Conservation (phyloP, 1,140 invertebrate species). For the Triops cancriformis region DNA sequence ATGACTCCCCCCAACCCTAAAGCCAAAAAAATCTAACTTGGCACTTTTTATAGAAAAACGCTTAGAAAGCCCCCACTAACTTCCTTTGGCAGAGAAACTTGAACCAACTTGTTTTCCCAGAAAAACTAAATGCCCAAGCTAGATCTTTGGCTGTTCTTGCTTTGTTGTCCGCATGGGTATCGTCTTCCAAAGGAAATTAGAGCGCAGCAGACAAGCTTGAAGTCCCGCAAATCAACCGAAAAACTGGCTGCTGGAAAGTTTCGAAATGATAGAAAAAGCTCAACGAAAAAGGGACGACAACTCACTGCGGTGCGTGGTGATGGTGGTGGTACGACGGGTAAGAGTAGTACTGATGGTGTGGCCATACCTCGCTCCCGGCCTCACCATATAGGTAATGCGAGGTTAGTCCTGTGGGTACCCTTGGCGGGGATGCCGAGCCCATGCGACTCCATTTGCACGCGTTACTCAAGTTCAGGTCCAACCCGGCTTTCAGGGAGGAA, state of each 20-base stretch:
- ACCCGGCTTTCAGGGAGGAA: not conserved
- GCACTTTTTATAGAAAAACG: constrained; percentile 23
- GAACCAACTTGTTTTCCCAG: too few species aligned
- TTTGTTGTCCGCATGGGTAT: too few species aligned
- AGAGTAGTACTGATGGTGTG: constrained; percentile 51
- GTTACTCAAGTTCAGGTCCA: constrained; percentile 27
- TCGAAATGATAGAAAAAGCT: constrained; percentile 30
- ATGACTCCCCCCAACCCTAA: constrained; percentile 19
- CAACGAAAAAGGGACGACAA: constrained; percentile 31
- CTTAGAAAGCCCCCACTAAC: constrained; percentile 11
- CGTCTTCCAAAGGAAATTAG: too few species aligned
- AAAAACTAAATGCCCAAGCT: too few species aligned
- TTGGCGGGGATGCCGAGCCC: constrained; percentile 23
- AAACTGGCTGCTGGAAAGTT: constrained; percentile 27
- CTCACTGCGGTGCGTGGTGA: constrained; percentile 36
- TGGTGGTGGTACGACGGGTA: constrained; percentile 49
- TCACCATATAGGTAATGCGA: constrained; percentile 32
- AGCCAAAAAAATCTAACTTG: constrained; percentile 27
- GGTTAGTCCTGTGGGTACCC: constrained; percentile 26
- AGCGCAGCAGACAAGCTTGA: too few species aligned
- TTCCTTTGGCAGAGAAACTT: too few species aligned
- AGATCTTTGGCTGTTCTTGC: too few species aligned
- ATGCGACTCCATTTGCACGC: constrained; percentile 32
- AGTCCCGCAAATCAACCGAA: not conserved
- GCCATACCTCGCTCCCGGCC: constrained; percentile 47